These are phyloP conservation scores for Notothenia rossii DNA, from an alignment of 2,113 vertebrate species.

Conservation along the genomic window DNA sequence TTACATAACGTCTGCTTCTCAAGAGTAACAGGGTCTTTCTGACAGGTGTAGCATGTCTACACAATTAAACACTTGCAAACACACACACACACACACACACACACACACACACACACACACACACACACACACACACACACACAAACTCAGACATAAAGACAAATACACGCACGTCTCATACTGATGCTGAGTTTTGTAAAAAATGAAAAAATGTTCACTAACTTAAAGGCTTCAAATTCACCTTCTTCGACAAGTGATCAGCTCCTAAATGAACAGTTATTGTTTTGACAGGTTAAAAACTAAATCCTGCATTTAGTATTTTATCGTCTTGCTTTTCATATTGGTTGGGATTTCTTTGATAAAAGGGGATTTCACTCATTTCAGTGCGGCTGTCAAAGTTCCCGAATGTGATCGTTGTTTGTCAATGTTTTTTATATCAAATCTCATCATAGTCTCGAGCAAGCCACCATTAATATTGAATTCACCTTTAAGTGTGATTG, in stretches of 20 bases:
- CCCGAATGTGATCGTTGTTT: neutral
- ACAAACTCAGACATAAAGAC: neutral
- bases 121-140: neutral
- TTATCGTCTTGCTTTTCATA: neutral
- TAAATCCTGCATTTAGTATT: neutral
- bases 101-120: neutral
- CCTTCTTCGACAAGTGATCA: neutral
- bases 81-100: neutral
- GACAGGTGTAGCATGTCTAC: constrained; percentile 8
- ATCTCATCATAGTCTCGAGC: neutral
- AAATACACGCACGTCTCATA: neutral
- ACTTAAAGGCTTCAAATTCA: neutral
- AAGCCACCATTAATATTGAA: neutral
- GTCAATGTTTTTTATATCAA: neutral
- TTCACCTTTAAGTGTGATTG: neutral
- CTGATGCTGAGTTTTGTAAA: neutral
- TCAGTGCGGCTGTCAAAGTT: neutral
- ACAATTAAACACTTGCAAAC: neutral
- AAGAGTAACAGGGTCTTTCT: neutral
- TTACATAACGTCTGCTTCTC: constrained; percentile 12
- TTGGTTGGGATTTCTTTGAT: neutral
- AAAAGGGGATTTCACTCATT: neutral
- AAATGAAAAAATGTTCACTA: neutral
- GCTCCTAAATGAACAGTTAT: neutral
- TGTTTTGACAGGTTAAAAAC: neutral